These are phyloP conservation scores for Pantala flavescens DNA, from an alignment of 1,140 invertebrate species.

Conservation along the genomic window DNA sequence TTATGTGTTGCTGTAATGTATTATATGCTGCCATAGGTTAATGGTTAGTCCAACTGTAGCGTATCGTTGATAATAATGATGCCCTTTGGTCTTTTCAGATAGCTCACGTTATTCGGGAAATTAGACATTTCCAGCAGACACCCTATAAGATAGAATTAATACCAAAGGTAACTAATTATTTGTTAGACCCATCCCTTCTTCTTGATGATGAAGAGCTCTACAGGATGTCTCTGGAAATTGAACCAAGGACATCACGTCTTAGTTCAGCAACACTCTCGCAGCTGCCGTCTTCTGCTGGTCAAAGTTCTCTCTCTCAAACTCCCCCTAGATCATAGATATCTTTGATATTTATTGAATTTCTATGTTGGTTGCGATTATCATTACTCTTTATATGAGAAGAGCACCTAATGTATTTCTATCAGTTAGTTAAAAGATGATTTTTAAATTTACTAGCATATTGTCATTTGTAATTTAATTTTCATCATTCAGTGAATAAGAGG, in stretches of 20 bases:
- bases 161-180: slow-evolving; percentile 67
- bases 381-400: too few relatives aligned
- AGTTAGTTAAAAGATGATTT: too few relatives aligned
- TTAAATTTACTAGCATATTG: too few relatives aligned
- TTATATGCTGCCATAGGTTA: too few relatives aligned
- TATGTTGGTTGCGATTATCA: too few relatives aligned
- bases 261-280: slow-evolving; percentile 30
- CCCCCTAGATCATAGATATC: slow-evolving; percentile 4
- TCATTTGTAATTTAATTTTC: too few relatives aligned
- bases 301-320: slow-evolving; percentile 11
- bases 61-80: background rate
- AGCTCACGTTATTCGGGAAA: slow-evolving; percentile 86
- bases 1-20: too few relatives aligned
- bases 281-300: slow-evolving; percentile 13
- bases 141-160: slow-evolving; percentile 84
- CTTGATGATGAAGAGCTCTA: slow-evolving; percentile 78
- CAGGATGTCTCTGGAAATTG: slow-evolving; percentile 68
- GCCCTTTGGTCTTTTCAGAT: slow-evolving; percentile 49
- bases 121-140: slow-evolving; percentile 83
- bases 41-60: too few relatives aligned
- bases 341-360: too few relatives aligned
- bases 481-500: too few relatives aligned
- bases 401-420: too few relatives aligned
- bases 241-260: slow-evolving; percentile 60
- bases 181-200: slow-evolving; percentile 64